Percentiles rank a stretch among this genome's conserved stretches.
Conservation (phyloP, 1,140 invertebrate species). For the Acromyrmex echinatior region DNA sequence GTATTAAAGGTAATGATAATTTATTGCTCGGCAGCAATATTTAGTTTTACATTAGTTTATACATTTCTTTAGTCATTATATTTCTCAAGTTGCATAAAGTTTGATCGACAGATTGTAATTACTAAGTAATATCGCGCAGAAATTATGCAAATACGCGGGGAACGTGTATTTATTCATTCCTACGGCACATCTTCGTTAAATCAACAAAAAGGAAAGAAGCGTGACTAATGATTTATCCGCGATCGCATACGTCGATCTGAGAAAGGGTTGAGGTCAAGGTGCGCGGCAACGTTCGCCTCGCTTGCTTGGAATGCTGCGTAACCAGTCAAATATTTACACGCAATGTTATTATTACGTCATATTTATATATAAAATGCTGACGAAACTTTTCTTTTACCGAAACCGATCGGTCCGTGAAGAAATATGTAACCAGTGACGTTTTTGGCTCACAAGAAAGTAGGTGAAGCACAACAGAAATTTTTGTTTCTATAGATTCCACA, state of each 20-base stretch:
- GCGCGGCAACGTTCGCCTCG: slow-evolving; percentile 55
- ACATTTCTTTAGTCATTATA: background rate
- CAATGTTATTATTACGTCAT: slow-evolving; percentile 64
- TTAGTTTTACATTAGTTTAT: background rate
- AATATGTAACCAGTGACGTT: slow-evolving; percentile 18
- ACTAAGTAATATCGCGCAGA: slow-evolving; percentile 27
- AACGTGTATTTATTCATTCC: slow-evolving; percentile 44
- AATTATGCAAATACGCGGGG: slow-evolving; percentile 50
- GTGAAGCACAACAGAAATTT: background rate
- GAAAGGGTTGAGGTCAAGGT: slow-evolving; percentile 72
- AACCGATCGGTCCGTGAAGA: slow-evolving; percentile 2
- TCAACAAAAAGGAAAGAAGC: slow-evolving; percentile 63
- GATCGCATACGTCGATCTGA: slow-evolving; percentile 58
- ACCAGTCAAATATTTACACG: slow-evolving; percentile 69
- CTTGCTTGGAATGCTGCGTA: slow-evolving; percentile 50
- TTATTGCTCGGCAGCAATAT: background rate
- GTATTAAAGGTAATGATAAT: background rate
- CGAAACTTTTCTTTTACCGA: slow-evolving; percentile 12
- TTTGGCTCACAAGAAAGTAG: background rate
- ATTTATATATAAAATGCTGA: slow-evolving; percentile 50
- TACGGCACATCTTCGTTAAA: slow-evolving; percentile 59
- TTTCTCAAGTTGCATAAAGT: slow-evolving; percentile 38
- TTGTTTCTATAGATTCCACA: background rate
- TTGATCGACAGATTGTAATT: slow-evolving; percentile 55
- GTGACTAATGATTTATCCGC: slow-evolving; percentile 67